phyloP scores from a whole-genome alignment of 92 coral and sea anemone genomes.

The Epizoanthus ramosus region DNA sequence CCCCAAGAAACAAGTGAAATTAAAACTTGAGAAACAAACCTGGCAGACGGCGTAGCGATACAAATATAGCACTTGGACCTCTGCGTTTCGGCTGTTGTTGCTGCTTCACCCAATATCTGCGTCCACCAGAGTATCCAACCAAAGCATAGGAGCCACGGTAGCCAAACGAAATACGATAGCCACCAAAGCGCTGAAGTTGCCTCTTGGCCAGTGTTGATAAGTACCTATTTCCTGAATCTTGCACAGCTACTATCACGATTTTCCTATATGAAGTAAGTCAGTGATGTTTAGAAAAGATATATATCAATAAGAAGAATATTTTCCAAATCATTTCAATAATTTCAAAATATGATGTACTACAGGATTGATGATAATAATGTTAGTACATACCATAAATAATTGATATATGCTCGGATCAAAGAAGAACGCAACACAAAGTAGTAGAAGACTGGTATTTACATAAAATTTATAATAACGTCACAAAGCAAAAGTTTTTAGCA shows the following conservation, averaged over 20 bases:
- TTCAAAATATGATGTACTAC: not conserved
- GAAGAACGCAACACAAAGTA: too few relatives aligned
- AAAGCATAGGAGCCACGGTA: conserved; percentile 45
- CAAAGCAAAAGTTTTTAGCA: too few relatives aligned
- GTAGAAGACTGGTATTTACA: too few relatives aligned
- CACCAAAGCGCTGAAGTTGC: conserved; percentile 17
- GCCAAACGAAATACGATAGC: conserved; percentile 22
- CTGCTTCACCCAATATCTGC: conserved; percentile 17
- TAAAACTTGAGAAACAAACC: not conserved
- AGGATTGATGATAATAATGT: too few relatives aligned
- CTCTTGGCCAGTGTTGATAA: conserved; percentile 7
- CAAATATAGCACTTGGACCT: conserved; percentile 36
- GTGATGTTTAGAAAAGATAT: not conserved
- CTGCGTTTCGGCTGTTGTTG: not conserved
- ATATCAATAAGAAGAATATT: not conserved
- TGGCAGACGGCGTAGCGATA: conserved; percentile 21
- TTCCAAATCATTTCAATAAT: not conserved
- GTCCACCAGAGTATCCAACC: conserved; percentile 40
- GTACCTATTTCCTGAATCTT: conserved; percentile 41
- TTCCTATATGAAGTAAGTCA: not conserved
- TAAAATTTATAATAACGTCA: too few relatives aligned
- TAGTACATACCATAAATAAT: too few relatives aligned
- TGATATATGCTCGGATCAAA: too few relatives aligned
- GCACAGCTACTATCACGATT: conserved; percentile 43
- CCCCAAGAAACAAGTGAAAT: too few relatives aligned